A percentile compares a stretch with the other conserved stretches of the same genome.
These are phyloP conservation scores for Scaptomyza graminum DNA, from an alignment of 1,140 invertebrate genomes.

Conservation along the genomic window DNA sequence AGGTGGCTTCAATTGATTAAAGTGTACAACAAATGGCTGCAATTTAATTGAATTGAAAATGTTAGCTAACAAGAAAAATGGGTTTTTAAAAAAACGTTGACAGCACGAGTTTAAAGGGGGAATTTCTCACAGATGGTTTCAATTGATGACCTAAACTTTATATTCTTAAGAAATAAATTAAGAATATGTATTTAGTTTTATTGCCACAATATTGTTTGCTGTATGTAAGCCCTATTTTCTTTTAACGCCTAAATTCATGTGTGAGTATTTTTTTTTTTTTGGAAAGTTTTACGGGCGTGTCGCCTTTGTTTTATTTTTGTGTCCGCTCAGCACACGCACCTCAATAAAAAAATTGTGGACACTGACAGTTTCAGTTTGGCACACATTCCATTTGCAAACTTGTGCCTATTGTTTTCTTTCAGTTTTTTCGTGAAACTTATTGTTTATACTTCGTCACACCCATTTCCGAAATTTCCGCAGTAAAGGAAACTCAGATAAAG, in stretches of 20 bases:
- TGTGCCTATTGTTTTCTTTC: not conserved
- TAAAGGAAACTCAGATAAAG: not conserved
- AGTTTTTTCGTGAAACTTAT: conserved; percentile 23
- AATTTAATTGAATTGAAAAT: conserved; percentile 48
- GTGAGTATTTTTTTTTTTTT: conserved; percentile 23
- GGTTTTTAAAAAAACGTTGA: not conserved
- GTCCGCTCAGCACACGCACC: conserved; percentile 35
- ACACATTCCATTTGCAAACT: conserved; percentile 18
- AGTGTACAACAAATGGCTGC: conserved; percentile 12
- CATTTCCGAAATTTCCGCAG: conserved; percentile 26
- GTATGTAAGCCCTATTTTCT: conserved; percentile 3
- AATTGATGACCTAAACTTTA: not conserved
- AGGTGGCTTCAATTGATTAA: conserved; percentile 36
- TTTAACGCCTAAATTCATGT: conserved; percentile 2
- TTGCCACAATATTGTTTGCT: conserved; percentile 53
- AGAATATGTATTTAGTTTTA: too few species aligned
- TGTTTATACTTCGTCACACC: conserved; percentile 29
- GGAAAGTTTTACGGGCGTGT: conserved; percentile 43
- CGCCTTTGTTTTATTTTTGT: conserved; percentile 20
- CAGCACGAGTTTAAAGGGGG: not conserved
- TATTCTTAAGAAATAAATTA: not conserved
- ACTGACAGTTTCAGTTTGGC: conserved; percentile 26
- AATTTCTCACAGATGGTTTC: not conserved
- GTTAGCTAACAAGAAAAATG: conserved; percentile 21
- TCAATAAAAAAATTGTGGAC: conserved; percentile 22